A percentile compares a stretch with the other conserved stretches of the same genome.
phyloP scores from a whole-genome alignment of 2,113 vertebrate species.

The Synodontis membranacea region DNA sequence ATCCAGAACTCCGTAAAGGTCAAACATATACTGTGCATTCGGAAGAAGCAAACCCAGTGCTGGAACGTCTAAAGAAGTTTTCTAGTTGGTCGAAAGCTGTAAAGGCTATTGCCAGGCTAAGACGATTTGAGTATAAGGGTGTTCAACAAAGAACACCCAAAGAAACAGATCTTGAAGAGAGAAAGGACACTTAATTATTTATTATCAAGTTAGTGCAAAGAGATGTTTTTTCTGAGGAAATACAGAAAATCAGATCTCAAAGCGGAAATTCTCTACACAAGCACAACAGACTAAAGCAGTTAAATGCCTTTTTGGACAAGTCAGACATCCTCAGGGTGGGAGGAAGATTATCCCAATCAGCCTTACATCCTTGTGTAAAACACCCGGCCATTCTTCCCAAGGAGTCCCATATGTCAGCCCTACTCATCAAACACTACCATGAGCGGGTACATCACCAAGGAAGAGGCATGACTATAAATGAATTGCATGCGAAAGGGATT shows the following conservation, averaged over 20 bases:
- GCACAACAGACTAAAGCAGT: background rate
- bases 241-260: constrained; percentile 15
- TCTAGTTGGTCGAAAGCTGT: constrained; percentile 39
- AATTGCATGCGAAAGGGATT: background rate
- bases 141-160: constrained; percentile 29
- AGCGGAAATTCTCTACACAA: background rate
- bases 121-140: constrained; percentile 44
- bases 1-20: constrained; percentile 27
- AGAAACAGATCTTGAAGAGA: no score
- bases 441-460: background rate
- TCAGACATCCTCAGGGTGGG: constrained; percentile 34
- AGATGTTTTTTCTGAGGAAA: constrained; percentile 13
- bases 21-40: background rate
- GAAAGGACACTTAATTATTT: no score
- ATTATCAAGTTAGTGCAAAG: constrained; percentile 39
- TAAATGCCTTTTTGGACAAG: constrained; percentile 38
- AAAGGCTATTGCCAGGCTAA: constrained; percentile 24
- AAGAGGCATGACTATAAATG: background rate
- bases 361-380: constrained; percentile 37
- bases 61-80: constrained; percentile 33
- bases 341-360: constrained; percentile 35
- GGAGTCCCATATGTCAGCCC: constrained; percentile 37
- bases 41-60: constrained; percentile 11
- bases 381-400: constrained; percentile 37
- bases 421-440: background rate